phyloP scores from a whole-genome alignment of 2,888 invertebrate species.

The Sipha maydis region DNA sequence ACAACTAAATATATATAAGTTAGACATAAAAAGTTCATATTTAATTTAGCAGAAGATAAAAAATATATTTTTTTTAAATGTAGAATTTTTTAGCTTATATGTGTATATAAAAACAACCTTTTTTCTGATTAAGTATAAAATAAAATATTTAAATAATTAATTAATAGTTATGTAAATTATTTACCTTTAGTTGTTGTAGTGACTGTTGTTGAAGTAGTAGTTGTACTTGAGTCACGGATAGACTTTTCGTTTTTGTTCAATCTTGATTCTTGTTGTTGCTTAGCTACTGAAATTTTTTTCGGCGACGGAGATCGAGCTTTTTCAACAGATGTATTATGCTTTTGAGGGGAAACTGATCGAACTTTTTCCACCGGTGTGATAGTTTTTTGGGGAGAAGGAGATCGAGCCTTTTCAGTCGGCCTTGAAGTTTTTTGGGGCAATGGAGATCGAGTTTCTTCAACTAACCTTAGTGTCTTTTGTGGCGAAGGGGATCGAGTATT shows the following conservation, averaged over 20 bases:
- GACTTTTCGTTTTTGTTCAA: constrained; percentile 21
- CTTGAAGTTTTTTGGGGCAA: constrained; percentile 51
- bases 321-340: neutral
- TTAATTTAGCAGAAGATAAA: too few relatives aligned
- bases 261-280: constrained; percentile 39
- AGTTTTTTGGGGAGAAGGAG: constrained; percentile 59
- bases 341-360: constrained; percentile 41
- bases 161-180: neutral
- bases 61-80: too few relatives aligned
- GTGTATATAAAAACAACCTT: too few relatives aligned
- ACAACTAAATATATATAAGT: too few relatives aligned
- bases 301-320: constrained; percentile 59
- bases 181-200: constrained; percentile 49
- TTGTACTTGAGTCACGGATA: constrained; percentile 1
- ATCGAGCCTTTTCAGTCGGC: constrained; percentile 3
- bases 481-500: constrained; percentile 58
- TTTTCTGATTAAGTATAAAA: too few relatives aligned
- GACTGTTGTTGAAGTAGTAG: constrained; percentile 19
- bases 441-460: constrained; percentile 46
- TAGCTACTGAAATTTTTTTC: constrained; percentile 28
- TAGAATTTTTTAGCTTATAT: too few relatives aligned
- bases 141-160: neutral
- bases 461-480: constrained; percentile 44
- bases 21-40: too few relatives aligned
- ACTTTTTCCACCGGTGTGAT: constrained; percentile 16